These are phyloP conservation scores for Oxyteleia sp. DNA, from an alignment of 2,888 invertebrate genomes.

Conservation along the genomic window DNA sequence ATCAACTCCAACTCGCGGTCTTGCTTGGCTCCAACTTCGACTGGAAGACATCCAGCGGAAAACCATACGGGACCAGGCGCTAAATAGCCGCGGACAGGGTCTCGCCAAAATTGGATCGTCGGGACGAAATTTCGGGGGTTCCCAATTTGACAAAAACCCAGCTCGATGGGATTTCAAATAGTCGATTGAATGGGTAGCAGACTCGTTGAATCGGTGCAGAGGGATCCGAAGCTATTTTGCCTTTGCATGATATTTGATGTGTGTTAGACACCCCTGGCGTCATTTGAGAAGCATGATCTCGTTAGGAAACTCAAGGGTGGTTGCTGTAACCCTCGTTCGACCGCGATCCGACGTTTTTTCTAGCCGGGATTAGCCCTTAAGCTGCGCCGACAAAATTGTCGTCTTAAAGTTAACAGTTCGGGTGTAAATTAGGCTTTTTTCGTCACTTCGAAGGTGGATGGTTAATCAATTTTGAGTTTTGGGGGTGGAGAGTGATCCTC, in stretches of 20 bases:
- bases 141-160: neutral
- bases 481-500: too few relatives aligned
- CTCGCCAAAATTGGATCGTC: neutral
- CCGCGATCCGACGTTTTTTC: slow-evolving; percentile 79
- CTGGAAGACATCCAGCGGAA: neutral
- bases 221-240: slow-evolving; percentile 49
- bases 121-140: neutral
- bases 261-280: slow-evolving; percentile 84
- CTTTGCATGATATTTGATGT: slow-evolving; percentile 75
- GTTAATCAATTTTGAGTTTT: too few relatives aligned
- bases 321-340: slow-evolving; percentile 82
- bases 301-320: slow-evolving; percentile 85
- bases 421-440: too few relatives aligned
- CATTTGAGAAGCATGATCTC: slow-evolving; percentile 84
- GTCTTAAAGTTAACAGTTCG: slow-evolving; percentile 37
- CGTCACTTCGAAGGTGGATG: too few relatives aligned
- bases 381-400: slow-evolving; percentile 41
- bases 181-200: slow-evolving; percentile 2
- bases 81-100: neutral
- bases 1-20: neutral
- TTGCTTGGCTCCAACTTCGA: neutral
- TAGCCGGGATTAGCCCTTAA: slow-evolving; percentile 71
- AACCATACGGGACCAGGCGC: neutral
- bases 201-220: slow-evolving; percentile 44
- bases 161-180: slow-evolving; percentile 1